phyloP scores from a whole-genome alignment of 2,888 invertebrate genomes.

The Petrolisthes cinctipes region DNA sequence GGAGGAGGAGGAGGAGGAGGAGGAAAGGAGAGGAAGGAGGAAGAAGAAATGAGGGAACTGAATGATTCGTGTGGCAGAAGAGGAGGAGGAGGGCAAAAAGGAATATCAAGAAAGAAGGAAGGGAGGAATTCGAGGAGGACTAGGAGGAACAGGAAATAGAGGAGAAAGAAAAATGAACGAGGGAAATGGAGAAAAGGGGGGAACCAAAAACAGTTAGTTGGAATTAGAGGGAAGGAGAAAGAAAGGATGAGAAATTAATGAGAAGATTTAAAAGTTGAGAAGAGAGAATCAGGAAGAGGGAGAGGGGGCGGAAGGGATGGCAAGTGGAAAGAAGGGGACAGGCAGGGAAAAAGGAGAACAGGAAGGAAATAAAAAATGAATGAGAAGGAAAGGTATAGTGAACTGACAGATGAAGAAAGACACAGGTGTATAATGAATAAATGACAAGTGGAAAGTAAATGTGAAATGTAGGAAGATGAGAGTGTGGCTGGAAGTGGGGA shows the following conservation, averaged over 20 bases:
- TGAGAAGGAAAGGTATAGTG: not conserved
- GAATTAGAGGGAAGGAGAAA: not conserved
- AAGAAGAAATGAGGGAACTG: not conserved
- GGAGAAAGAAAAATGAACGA: not conserved
- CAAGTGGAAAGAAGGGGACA: not conserved
- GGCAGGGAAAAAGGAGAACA: not conserved
- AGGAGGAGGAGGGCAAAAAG: not conserved
- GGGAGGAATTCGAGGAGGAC: not conserved
- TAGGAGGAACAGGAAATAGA: not conserved
- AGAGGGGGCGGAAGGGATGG: not conserved
- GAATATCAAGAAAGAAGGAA: not conserved
- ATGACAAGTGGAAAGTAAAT: too few species aligned
- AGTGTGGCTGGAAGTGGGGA: not conserved
- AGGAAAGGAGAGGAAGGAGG: constrained; percentile 2
- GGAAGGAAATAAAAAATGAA: not conserved
- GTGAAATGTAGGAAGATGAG: not conserved
- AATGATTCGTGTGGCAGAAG: not conserved
- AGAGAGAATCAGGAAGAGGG: not conserved
- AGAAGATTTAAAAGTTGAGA: not conserved
- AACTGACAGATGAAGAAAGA: too few species aligned
- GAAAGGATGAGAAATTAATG: not conserved
- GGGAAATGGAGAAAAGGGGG: too few species aligned
- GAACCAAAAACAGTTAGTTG: not conserved
- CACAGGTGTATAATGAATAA: not conserved
- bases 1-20: not conserved